Base-by-base conservation (phyloP, 2,797 vertebrate genomes). In the Sebastes trivittatus region DNA sequence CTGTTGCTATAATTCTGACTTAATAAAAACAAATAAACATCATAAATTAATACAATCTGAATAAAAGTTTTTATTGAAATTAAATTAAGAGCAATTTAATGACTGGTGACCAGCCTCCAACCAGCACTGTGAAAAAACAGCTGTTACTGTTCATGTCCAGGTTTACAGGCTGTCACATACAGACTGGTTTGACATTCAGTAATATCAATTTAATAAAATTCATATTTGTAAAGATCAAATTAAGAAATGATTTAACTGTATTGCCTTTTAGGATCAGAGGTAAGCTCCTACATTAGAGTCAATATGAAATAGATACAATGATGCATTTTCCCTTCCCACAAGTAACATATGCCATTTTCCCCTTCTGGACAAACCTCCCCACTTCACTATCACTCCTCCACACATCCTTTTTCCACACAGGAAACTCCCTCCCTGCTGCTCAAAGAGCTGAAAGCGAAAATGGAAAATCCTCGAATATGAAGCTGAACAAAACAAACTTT, bases 391-490 rank as follows among this genome's bases (percentile, higher is more conserved):
- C 34, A 25, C 36, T 36, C 14, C 63, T 22, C 58, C 36, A 38
- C 69, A 78, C 70, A 77, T 83, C 75, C 73, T 72, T 67, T 64
- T 79, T 74, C 80, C 78, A 86, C 22, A 84, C 64, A 85, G 82
- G 87, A 92, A 89, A 61, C 27, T 18, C 58, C 55, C 68, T 66
- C 60, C 69, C 38, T 52, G 11, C 6, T 5, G 10, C 29, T 62
- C 32, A 61, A 16, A 72, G 8, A 61, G 60, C 61, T 64, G 18
- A 73, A 49, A 73, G 42, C 62, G 73, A 66, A 82, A 74, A 68
- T 16, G 11, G 5, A 8, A 23, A 70, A 67, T 6, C 5, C 38
- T 14, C 36, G 9, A 34, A 22, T 30, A 52, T 58, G 36, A 61
- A 25, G 64, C 32, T 34, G 38, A 22, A 60, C 20, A 14, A 55